Evolutionary conservation across 1,140 invertebrate species (phyloP).

Genomic region (Coelopa frigida): DNA sequence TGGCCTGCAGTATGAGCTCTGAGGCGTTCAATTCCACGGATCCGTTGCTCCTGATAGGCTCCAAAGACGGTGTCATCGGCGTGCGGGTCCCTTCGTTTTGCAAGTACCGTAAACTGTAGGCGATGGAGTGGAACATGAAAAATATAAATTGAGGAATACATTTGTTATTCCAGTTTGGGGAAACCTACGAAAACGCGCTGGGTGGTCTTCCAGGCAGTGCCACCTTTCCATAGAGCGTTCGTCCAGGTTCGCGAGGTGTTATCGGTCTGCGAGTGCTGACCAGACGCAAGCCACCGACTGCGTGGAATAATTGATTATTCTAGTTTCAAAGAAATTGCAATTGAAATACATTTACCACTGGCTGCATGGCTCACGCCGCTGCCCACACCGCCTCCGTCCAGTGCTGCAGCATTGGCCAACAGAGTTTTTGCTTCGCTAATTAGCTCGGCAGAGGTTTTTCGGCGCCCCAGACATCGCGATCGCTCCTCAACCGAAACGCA

Average conservation of each 20-base stretch:
- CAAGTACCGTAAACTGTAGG: slow-evolving; percentile 33
- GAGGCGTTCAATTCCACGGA: slow-evolving; percentile 5
- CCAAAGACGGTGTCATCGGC: slow-evolving; percentile 21
- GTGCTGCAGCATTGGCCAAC: slow-evolving; percentile 3
- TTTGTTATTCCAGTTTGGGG: too few relatives aligned
- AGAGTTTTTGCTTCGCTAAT: slow-evolving; percentile 62
- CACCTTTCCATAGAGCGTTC: slow-evolving; percentile 60
- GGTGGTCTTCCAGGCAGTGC: slow-evolving; percentile 58
- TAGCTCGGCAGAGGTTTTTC: slow-evolving; percentile 66
- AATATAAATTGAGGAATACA: background rate
- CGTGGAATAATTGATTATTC: background rate
- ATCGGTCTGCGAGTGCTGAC: slow-evolving; percentile 69
- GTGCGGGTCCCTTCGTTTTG: slow-evolving; percentile 25
- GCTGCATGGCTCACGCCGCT: background rate
- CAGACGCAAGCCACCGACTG: slow-evolving; percentile 45
- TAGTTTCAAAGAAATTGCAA: background rate
- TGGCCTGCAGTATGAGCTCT: background rate
- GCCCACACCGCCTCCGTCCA: slow-evolving; percentile 5
- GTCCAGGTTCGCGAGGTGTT: slow-evolving; percentile 67
- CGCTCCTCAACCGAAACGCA: too few relatives aligned
- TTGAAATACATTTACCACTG: background rate
- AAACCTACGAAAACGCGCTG: slow-evolving; percentile 65
- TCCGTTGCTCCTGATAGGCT: slow-evolving; percentile 14
- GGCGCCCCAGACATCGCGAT: slow-evolving; percentile 32
- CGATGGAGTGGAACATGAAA: background rate